Percentiles rank a stretch among this genome's conserved stretches.
These are phyloP conservation scores for Tamias sibiricus DNA, from an alignment of 2,113 vertebrate species.

Conservation along the genomic window DNA sequence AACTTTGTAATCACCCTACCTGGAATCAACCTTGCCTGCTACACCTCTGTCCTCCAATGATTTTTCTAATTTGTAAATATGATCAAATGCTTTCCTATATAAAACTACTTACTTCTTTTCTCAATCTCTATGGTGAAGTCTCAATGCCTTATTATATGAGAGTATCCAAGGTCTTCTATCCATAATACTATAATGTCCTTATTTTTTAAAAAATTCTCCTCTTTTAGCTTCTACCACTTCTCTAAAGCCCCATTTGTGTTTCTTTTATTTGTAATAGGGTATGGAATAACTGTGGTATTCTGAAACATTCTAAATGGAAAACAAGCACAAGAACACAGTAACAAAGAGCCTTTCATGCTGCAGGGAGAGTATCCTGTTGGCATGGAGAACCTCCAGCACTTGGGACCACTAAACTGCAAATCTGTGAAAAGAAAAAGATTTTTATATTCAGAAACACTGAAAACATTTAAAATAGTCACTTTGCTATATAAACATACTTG, in stretches of 20 bases:
- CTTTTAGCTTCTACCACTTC: neutral
- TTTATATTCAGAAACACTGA: conserved; percentile 20
- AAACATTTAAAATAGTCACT: neutral
- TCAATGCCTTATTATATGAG: neutral
- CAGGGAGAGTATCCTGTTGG: neutral
- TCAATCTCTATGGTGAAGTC: neutral
- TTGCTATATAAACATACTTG: neutral
- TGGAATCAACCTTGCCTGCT: neutral
- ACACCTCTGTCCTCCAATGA: neutral
- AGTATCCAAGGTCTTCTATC: neutral
- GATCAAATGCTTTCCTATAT: neutral
- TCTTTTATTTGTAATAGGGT: neutral
- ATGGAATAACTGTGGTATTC: neutral
- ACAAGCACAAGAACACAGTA: neutral
- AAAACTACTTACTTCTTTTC: neutral
- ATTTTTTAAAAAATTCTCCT: neutral
- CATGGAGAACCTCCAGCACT: neutral
- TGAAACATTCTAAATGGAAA: conserved; percentile 32
- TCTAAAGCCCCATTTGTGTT: neutral
- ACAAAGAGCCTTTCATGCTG: conserved; percentile 65
- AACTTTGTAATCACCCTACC: neutral
- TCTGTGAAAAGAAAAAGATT: conserved; percentile 27
- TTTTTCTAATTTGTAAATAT: neutral
- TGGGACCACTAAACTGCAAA: neutral
- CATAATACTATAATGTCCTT: neutral